Base-by-base conservation (phyloP, 2,797 vertebrate genomes). In the Lepus townsendii region DNA sequence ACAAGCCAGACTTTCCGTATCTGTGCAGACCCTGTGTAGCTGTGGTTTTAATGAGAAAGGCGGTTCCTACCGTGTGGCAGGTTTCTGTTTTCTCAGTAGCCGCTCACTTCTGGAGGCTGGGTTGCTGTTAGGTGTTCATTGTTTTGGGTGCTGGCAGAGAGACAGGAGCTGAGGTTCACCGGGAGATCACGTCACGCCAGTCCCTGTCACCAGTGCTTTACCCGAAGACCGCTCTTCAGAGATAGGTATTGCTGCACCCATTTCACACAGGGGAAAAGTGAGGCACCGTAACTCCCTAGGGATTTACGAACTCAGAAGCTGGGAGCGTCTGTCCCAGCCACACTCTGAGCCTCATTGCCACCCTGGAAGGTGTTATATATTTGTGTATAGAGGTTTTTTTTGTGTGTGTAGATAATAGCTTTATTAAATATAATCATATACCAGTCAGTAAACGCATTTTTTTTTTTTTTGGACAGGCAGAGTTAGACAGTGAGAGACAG, bases 251-350 rank as follows among this genome's bases (percentile, higher is more conserved):
- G 47, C n/a, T 52, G n/a, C 32, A 3, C 42, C 68, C 24, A 19
- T 57, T 88, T 90, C 47, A 19, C 27, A 38, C 38, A 32, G 32
- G 62, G 88, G 35, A 38, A 92, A 77, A 86, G 19, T 26, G 79
- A 83, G 94, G 30, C 60, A 7, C 32, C 62, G 4, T 68, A 11
- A 30, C 57, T 32, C 7, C 35, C 60, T 73, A 80, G 38, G 68
- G 30, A 13, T 79, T 75, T 71, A 77, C 65, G 54, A 62, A 19
- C 7, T 63, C 84, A 17, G 24, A 69, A 16, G 10, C 10, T 20
- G 69, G 62, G 10, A 20, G 3, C 2, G 1, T 4, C 3, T 4
- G 27, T 11, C 20, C 20, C 13, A 38, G n/a, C 54, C 76, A 42
- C 9, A 1, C 52, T 78, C 73, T 52, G 47, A n/a, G 20, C 47